Evolutionary conservation across 2,888 invertebrate genomes (phyloP), one percentile per base, ranked within the genome.

Genomic region (Parnassius glacialis): DNA sequence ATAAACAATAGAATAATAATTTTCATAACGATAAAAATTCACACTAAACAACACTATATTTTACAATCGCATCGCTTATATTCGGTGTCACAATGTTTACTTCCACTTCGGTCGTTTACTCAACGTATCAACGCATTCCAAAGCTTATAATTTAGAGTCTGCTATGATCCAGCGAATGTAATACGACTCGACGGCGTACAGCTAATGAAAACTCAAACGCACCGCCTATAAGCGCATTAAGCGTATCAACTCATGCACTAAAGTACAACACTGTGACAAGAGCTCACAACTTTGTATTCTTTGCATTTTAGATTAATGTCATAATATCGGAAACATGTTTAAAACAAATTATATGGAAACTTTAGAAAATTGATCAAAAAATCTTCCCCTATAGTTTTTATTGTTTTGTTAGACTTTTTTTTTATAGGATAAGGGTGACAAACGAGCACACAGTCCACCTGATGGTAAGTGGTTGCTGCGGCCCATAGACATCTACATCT

Each of bases 191-290:
- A n/a, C 53, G 57, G 52, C 62, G 43, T 51, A 59, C 34, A 41
- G 42, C 62, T 80, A 81, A 86, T 83, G 77, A 81, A 71, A 74
- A 77, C 76, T 81, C 80, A 87, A 87, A 85, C 79, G 77, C 68
- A 73, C 88, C 89, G 87, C 77, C 83, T 68, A 68, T 81, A 83
- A 82, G 82, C 80, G 76, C 79, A 85, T 87, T 87, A 87, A 72
- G 74, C 72, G 76, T 76, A 81, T 85, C 85, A 72, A 81, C 83
- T 84, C 82, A 81, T 68, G 68, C 69, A 67, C 68, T 65, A 59
- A 56, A 59, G 60, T 65, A 67, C 67, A 70, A 67, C 64, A 65
- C 60, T 68, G 64, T 63, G 67, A 69, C 69, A 52, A 77, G 45
- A 41, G 20, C 41, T 56, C 55, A 42, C n/a, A 59, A 55, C 51